Base-by-base conservation (phyloP, 2,888 invertebrate genomes). In the Euzophera pinguis region DNA sequence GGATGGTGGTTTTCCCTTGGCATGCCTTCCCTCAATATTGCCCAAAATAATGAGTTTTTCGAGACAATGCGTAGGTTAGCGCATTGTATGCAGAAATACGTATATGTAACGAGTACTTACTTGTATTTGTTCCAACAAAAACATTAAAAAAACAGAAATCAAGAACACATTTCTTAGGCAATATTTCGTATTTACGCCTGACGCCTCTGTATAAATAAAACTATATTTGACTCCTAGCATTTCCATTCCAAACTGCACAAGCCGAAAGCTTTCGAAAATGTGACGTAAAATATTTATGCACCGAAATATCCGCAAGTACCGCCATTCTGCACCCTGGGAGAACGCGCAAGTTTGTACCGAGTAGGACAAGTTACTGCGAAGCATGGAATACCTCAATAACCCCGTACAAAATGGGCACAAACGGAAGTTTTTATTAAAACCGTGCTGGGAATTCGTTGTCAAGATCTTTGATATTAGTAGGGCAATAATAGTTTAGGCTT, bases 391-490 rank as follows among this genome's bases (percentile, higher is more conserved):
- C 56, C 55, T 57, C 55, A 53, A 56, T 55, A 57, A 52, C 29
- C 39, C 12, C 7, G 35, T 50, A 49, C 53, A 53, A 56, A 60
- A 56, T 43, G 48, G 9, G 35, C 52, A 49, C 53, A 53, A 56
- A 60, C 56, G 43, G 48, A 47, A 37, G 53, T 57, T 55, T 60
- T 60, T 60, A 60, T 56, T 60, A 57, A 60, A 57, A 38, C 52
- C 59, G 56, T 57, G 59, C 47, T 27, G 12, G 14, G 56, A 53
- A 57, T 37, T 39, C 14, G 16, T 39, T 39, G 17, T 39, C 8
- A 16, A 39, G 39, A 39, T 39, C 14, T 39, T 39, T 39, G 39
- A 39, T 16, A 38, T 13, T 38, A 13, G 13, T 38, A 7, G 13
- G 12, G 37, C n/a, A n/a, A n/a, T n/a, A n/a, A n/a, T n/a, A n/a